Percentiles rank a stretch among this genome's conserved stretches.
Conservation (phyloP, 2,113 vertebrate species). For the Orcinus orca region DNA sequence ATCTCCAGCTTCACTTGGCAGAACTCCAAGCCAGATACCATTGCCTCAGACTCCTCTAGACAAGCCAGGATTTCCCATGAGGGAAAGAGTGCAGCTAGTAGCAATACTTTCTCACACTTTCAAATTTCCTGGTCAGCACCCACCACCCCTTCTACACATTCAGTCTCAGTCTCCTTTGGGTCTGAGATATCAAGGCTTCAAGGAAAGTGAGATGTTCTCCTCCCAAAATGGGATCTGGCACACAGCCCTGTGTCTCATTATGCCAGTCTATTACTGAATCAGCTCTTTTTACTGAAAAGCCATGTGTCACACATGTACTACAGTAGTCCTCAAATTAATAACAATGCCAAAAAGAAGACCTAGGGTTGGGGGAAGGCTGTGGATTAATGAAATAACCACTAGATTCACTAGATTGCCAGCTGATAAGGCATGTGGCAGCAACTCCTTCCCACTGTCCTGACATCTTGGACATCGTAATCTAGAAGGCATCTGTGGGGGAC, state of each 20-base stretch:
- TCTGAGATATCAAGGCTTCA: neutral
- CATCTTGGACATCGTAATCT: neutral
- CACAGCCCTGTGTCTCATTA: neutral
- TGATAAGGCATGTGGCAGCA: neutral
- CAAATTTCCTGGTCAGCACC: neutral
- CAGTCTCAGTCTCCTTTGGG: neutral
- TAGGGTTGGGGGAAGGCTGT: rapidly evolving
- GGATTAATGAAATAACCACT: neutral
- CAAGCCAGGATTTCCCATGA: neutral
- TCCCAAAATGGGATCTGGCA: neutral
- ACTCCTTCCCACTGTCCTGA: neutral
- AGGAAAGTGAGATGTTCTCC: neutral
- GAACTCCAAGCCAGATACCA: neutral
- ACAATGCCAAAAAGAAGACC: neutral
- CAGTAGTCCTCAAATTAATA: neutral
- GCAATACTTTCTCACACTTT: too few species aligned
- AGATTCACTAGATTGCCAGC: neutral
- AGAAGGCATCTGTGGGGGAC: neutral
- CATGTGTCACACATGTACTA: neutral
- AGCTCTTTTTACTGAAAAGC: neutral
- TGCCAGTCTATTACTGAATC: neutral
- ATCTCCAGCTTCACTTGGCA: neutral
- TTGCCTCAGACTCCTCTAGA: neutral
- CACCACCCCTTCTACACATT: neutral
- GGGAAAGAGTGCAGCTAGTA: neutral